Percentiles rank a stretch among this genome's conserved stretches.
Conservation (phyloP, 2,113 vertebrate genomes). For the Alectura lathami region DNA sequence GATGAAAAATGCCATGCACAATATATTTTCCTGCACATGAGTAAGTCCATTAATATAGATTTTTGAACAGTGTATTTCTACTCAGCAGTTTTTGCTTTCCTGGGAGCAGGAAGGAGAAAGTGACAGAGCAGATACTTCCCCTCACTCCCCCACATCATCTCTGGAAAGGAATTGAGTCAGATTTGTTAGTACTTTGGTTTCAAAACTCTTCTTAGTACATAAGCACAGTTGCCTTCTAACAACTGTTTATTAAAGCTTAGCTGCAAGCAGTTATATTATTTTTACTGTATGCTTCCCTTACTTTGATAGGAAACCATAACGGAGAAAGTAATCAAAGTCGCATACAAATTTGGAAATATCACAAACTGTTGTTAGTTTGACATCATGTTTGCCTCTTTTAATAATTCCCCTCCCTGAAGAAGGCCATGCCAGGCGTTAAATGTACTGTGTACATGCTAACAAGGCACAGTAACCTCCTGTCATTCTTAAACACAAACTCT, state of each 20-base stretch:
- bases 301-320: background rate
- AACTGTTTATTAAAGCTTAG: background rate
- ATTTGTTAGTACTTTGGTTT: background rate
- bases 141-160: slow-evolving; percentile 22
- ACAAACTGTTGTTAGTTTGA: background rate
- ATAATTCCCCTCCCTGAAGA: background rate
- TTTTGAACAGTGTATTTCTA: slow-evolving; percentile 41
- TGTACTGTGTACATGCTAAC: background rate
- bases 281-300: background rate
- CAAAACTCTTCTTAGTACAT: background rate
- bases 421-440: background rate
- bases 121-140: background rate
- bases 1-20: slow-evolving; percentile 42
- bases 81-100: slow-evolving; percentile 42
- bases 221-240: background rate
- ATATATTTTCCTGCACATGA: slow-evolving; percentile 37
- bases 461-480: background rate
- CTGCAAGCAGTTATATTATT: background rate
- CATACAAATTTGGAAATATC: background rate
- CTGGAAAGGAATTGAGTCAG: background rate
- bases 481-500: background rate
- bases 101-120: slow-evolving; percentile 1
- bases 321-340: background rate
- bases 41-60: slow-evolving; percentile 47
- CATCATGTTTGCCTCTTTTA: background rate